phyloP scores from a whole-genome alignment of 2,113 vertebrate genomes.

The Eurypyga helias region DNA sequence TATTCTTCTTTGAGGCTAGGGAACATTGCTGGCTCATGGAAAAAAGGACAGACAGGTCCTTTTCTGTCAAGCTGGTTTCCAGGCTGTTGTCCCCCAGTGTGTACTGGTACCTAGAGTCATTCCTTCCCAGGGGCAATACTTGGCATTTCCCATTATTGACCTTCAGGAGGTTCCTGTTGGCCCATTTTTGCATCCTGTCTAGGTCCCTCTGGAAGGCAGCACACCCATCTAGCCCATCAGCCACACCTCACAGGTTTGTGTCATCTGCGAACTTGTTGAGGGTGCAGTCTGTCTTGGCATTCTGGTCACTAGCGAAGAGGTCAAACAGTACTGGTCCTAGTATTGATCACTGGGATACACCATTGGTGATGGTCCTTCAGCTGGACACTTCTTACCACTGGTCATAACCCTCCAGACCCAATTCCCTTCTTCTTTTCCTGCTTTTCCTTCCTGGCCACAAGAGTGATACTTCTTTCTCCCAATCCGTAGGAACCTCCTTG shows the following conservation, averaged over 20 bases:
- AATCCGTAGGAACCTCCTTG: neutral
- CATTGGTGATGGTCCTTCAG: neutral
- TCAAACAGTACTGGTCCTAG: neutral
- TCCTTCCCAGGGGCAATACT: neutral
- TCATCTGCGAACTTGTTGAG: neutral
- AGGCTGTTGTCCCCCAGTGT: rapidly evolving
- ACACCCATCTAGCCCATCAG: neutral
- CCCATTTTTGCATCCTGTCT: neutral
- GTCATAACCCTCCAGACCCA: neutral
- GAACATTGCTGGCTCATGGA: neutral
- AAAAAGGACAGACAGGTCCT: rapidly evolving
- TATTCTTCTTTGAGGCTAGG: neutral
- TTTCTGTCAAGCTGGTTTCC: neutral
- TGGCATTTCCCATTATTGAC: neutral
- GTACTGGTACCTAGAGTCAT: neutral
- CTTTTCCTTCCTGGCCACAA: rapidly evolving
- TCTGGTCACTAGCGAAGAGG: neutral
- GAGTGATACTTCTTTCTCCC: neutral
- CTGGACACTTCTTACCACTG: neutral
- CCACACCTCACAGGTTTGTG: neutral
- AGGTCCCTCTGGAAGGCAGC: neutral
- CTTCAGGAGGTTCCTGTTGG: neutral
- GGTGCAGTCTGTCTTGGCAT: neutral
- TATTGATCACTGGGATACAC: neutral
- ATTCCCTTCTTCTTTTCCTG: neutral